Base-by-base conservation (phyloP, 2,888 invertebrate genomes). In the Morpho helenor region DNA sequence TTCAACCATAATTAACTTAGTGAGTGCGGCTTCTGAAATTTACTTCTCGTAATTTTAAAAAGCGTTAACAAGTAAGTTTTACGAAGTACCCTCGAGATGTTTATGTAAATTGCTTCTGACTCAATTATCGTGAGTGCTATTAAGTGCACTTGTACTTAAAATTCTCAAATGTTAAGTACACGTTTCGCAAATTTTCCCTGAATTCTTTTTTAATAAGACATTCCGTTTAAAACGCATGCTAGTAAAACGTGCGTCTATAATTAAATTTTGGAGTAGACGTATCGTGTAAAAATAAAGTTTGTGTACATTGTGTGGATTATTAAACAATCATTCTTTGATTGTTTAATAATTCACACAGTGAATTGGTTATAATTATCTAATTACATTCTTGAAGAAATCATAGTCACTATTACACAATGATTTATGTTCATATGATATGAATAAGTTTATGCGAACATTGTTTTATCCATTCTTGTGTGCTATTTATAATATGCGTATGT, bases 11-110 rank as follows among this genome's bases (percentile, higher is more conserved):
- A 54, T 57, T 52, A 54, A 47, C 54, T 31, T 39, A 45, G 53
- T 44, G 49, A 57, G 60, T 50, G 57, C 62, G 43, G 53, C 31
- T 49, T 52, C 56, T 41, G 57, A 58, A 60, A 63, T 62, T 31
- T 55, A 57, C 54, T 55, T 22, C 51, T 59, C 53, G 44, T 53
- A 50, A 53, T 54, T 54, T 58, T 46, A 63, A 61, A 61, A 63
- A 50, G 63, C 61, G 63, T 61, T 56, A 63, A 63, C 61, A 56
- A 63, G 58, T 61, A 59, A 63, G 63, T 56, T 61, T 63, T 61
- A 61, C 63, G 63, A 59, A 61, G 63, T 53, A 56, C 63, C 43
- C 56, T 63, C 56, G 56, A 63, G 61, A 56, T 56, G 63, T 59
- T 58, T 56, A 58, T 22, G 43, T 56, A 52, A 56, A 63, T 63